Evolutionary conservation across 2,797 vertebrate genomes (phyloP).

Genomic region (Aeoliscus strigatus): DNA sequence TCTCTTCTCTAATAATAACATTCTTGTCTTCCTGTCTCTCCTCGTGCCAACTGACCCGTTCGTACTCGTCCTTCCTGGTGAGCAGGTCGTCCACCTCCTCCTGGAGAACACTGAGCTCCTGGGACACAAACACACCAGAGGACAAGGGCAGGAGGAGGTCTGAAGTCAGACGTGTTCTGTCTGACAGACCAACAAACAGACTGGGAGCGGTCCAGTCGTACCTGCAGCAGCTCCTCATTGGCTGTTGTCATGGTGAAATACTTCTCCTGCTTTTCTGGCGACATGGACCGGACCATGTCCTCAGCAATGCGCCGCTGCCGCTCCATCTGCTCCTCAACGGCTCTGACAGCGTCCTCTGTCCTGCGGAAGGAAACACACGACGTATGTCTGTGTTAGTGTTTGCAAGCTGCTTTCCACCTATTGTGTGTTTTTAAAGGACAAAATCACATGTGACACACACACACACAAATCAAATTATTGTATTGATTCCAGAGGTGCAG

Average conservation of each 20-base stretch:
- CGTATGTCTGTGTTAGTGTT: too few species aligned
- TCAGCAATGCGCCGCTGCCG: conserved; percentile 83
- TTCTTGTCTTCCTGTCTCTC: too few species aligned
- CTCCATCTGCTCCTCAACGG: conserved; percentile 82
- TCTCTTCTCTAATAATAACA: not conserved
- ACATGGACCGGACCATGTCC: conserved; percentile 87
- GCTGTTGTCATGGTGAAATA: conserved; percentile 83
- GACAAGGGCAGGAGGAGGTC: too few species aligned
- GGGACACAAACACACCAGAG: too few species aligned
- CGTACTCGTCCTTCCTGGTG: conserved; percentile 82
- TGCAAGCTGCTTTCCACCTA: too few species aligned
- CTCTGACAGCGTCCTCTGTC: conserved; percentile 84
- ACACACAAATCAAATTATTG: too few species aligned
- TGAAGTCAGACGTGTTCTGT: too few species aligned
- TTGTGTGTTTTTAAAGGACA: not conserved
- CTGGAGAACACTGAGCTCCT: conserved; percentile 86
- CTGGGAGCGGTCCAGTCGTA: conserved; percentile 37
- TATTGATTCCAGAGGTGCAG: too few species aligned
- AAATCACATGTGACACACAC: too few species aligned
- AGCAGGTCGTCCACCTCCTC: conserved; percentile 83
- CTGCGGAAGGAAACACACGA: conserved; percentile 64
- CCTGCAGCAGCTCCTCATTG: conserved; percentile 90
- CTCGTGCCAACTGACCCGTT: conserved; percentile 74
- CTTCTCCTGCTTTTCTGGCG: conserved; percentile 80
- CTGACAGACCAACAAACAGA: too few species aligned